A percentile compares a stretch with the other conserved stretches of the same genome.
phyloP scores from a whole-genome alignment of 2,797 vertebrate genomes.

The Poecilia picta region DNA sequence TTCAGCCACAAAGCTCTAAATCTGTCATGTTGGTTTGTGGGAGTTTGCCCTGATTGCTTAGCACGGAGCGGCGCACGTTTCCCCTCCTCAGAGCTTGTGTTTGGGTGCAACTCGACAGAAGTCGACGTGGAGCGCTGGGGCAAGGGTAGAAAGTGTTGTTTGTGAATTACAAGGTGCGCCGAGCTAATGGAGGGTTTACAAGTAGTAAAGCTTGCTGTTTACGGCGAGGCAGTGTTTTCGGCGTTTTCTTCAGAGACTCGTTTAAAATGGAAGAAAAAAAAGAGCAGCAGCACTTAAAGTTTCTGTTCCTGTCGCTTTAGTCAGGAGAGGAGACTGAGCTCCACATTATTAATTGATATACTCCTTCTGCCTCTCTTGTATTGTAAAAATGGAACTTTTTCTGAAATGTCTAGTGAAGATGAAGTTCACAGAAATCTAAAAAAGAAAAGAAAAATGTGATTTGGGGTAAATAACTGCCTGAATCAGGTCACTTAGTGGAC shows the following conservation, averaged over 20 bases:
- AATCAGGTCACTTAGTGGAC: not conserved
- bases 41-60: conserved; percentile 3
- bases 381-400: not conserved
- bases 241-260: conserved; percentile 3
- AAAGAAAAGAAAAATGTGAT: not conserved
- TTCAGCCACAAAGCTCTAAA: not conserved
- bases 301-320: not conserved
- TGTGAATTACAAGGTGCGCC: not conserved
- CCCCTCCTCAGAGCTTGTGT: not conserved
- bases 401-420: not conserved
- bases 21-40: not conserved
- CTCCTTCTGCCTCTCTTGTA: not conserved
- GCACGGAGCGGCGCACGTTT: not conserved
- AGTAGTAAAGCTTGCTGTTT: not conserved
- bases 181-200: not conserved
- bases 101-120: conserved; percentile 1
- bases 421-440: not conserved
- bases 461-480: not conserved
- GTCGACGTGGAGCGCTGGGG: not conserved
- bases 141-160: not conserved
- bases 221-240: not conserved
- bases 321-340: not conserved
- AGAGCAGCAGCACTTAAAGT: not conserved
- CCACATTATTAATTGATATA: not conserved
- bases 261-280: not conserved